Conservation (phyloP, 2,888 invertebrate genomes). For the Melipona beecheii region DNA sequence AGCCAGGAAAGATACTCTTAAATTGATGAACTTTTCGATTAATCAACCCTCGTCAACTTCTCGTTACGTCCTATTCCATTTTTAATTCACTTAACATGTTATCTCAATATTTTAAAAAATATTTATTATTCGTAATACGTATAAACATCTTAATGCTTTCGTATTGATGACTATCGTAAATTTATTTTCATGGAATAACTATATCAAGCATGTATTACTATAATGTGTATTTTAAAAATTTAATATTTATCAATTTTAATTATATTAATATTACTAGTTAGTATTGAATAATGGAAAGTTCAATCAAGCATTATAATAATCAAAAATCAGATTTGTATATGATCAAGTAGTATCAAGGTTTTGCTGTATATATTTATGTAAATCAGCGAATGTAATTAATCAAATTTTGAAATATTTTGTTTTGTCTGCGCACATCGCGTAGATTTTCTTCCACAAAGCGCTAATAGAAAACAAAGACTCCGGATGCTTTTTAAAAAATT, state of each 20-base stretch:
- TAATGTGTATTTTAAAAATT: constrained; percentile 11
- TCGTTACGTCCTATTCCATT: constrained; percentile 4
- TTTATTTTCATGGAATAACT: constrained; percentile 20
- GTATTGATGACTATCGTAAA: neutral
- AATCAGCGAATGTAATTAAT: constrained; percentile 70
- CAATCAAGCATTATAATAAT: constrained; percentile 41
- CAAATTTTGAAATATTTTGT: constrained; percentile 67
- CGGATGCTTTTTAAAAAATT: constrained; percentile 44
- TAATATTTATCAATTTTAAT: constrained; percentile 20
- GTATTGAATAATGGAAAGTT: constrained; percentile 53
- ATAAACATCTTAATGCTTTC: neutral
- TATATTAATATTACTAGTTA: constrained; percentile 28
- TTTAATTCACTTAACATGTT: constrained; percentile 12
- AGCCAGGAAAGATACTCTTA: constrained; percentile 32
- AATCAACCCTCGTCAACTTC: constrained; percentile 22
- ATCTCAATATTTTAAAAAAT: neutral
- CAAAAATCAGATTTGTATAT: constrained; percentile 42
- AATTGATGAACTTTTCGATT: constrained; percentile 42
- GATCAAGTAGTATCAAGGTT: constrained; percentile 42
- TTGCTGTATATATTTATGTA: constrained; percentile 62
- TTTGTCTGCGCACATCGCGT: constrained; percentile 56
- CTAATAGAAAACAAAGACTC: constrained; percentile 40
- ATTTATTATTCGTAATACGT: neutral
- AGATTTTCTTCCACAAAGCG: constrained; percentile 70
- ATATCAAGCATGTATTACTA: constrained; percentile 7